A percentile compares a stretch with the other conserved stretches of the same genome.
phyloP scores from a whole-genome alignment of 37 sponge, comb jelly and placozoan genomes.

The Oopsacas minuta region DNA sequence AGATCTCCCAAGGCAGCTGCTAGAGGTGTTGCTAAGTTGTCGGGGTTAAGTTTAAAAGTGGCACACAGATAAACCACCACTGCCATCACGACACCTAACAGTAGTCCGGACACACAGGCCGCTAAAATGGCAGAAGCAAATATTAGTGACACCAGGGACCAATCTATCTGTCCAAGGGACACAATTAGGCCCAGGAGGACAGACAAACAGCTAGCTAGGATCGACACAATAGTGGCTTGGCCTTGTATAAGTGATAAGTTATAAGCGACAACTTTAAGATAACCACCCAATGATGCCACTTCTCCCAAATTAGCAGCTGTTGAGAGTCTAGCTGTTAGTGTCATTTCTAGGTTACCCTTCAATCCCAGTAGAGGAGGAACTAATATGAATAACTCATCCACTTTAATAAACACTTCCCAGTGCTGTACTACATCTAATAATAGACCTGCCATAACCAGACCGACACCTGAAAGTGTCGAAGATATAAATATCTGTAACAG shows the following conservation, averaged over 20 bases:
- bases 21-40: conserved; percentile 95
- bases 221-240: conserved; percentile 78
- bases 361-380: conserved; percentile 90
- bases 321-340: conserved; percentile 82
- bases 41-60: conserved; percentile 60
- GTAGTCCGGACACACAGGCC: conserved; percentile 59
- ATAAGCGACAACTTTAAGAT: conserved; percentile 38
- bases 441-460: conserved; percentile 74
- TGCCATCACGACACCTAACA: conserved; percentile 74
- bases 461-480: conserved; percentile 85
- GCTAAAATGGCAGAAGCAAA: conserved; percentile 41
- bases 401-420: conserved; percentile 37
- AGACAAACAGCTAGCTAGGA: conserved; percentile 56
- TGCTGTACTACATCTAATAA: conserved; percentile 73
- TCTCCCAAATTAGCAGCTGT: conserved; percentile 78
- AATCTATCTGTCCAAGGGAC: not conserved
- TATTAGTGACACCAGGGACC: conserved; percentile 35
- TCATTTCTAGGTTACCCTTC: conserved; percentile 98
- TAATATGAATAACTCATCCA: conserved; percentile 80
- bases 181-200: conserved; percentile 33
- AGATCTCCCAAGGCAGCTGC: conserved; percentile 92
- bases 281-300: conserved; percentile 26
- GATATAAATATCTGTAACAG: conserved; percentile 56
- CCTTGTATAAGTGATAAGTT: conserved; percentile 68
- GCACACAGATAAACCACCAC: conserved; percentile 49